These are phyloP conservation scores for Drosophila obscura DNA, from an alignment of 1,140 invertebrate genomes.

Conservation along the genomic window DNA sequence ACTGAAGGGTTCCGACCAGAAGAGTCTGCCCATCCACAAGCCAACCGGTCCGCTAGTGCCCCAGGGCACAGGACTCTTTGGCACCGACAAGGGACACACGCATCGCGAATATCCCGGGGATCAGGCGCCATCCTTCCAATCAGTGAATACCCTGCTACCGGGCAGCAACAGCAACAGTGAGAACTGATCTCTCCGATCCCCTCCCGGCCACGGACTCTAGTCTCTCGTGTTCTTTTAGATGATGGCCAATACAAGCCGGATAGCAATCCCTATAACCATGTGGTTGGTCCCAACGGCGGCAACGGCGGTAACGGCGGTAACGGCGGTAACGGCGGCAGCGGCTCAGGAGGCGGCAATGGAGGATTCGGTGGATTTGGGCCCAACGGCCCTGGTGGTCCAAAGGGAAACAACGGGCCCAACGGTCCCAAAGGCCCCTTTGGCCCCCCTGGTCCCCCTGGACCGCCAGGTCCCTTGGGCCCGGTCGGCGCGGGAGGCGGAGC, in stretches of 20 bases:
- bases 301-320: slow-evolving; percentile 48
- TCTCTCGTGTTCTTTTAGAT: slow-evolving; percentile 79
- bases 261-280: slow-evolving; percentile 64
- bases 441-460: slow-evolving; percentile 68
- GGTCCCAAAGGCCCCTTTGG: slow-evolving; percentile 67
- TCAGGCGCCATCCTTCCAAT: slow-evolving; percentile 71
- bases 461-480: slow-evolving; percentile 58
- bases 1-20: slow-evolving; percentile 67
- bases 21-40: slow-evolving; percentile 66
- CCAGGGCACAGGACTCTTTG: slow-evolving; percentile 63
- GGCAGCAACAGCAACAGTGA: slow-evolving; percentile 63
- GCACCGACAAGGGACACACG: slow-evolving; percentile 74
- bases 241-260: slow-evolving; percentile 63
- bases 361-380: slow-evolving; percentile 49
- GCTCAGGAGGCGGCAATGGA: slow-evolving; percentile 25
- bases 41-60: slow-evolving; percentile 35
- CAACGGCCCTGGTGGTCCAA: slow-evolving; percentile 56
- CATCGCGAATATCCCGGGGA: slow-evolving; percentile 67
- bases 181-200: slow-evolving; percentile 28
- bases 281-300: slow-evolving; percentile 64
- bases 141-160: slow-evolving; percentile 64
- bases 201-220: slow-evolving; percentile 31
- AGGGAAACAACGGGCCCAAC: slow-evolving; percentile 37
- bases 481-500: slow-evolving; percentile 63
- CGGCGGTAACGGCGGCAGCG: slow-evolving; percentile 44